These are phyloP conservation scores for Halcyon smyrnensis DNA, from an alignment of 2,797 vertebrate genomes.

Conservation along the genomic window DNA sequence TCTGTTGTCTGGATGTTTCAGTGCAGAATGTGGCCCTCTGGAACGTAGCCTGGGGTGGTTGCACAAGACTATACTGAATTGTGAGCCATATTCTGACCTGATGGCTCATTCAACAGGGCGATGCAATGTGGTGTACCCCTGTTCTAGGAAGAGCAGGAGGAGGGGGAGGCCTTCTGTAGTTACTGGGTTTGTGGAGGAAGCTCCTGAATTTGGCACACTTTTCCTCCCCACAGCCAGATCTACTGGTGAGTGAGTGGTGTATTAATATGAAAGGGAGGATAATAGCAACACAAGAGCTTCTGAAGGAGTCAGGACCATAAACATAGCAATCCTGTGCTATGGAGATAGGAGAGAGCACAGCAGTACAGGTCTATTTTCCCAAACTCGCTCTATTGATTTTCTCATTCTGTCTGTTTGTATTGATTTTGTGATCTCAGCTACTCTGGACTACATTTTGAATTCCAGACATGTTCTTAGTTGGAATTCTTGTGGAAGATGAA, in stretches of 20 bases:
- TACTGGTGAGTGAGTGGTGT: neutral
- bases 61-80: neutral
- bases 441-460: conserved; percentile 7
- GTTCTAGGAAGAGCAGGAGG: neutral
- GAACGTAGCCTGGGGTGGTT: neutral
- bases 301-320: neutral
- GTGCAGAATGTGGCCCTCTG: neutral
- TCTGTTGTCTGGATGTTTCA: neutral
- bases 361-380: conserved; percentile 14
- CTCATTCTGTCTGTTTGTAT: conserved; percentile 4
- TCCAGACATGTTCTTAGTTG: neutral
- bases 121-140: neutral
- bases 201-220: neutral
- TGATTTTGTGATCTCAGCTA: conserved; percentile 50
- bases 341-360: conserved; percentile 11
- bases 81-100: neutral
- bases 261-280: neutral
- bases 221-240: neutral
- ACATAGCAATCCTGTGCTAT: neutral
- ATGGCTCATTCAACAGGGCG: neutral
- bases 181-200: neutral
- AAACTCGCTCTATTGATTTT: neutral
- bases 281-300: neutral
- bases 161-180: neutral
- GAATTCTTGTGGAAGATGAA: neutral